Evolutionary conservation across 2,888 invertebrate species (phyloP), one percentile per base, ranked within the genome.

Genomic region (Micropterix aruncella): DNA sequence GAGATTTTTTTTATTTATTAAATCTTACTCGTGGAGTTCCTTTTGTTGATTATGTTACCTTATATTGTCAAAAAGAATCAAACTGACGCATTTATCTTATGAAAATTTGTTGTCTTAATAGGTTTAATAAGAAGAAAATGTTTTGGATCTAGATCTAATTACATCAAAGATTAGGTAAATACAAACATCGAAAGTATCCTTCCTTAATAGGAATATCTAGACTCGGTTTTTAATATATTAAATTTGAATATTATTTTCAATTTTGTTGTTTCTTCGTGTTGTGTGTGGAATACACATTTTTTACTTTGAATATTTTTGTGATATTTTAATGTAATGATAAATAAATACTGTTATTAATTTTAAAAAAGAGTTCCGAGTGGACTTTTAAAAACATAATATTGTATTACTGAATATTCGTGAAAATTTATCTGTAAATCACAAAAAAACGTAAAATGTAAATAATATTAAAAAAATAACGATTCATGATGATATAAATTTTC

Each of bases 11-110:
- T 38, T 38, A 38, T 65, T 59, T 60, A 65, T 66, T 69, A 68
- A 66, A 68, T 64, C 66, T 69, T 70, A 69, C 65, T 60, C 58
- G n/a, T 12, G 16, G 38, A 38, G 38, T 38, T 38, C n/a, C 60
- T 48, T 49, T 66, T 68, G 68, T 70, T 69, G 70, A 70, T 69
- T 66, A 62, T 65, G 63, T 56, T 67, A 62, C 66, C 66, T 67
- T 66, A 64, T 66, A 64, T 62, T 63, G 62, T 65, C 69, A 64
- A 70, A 70, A 70, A 68, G 70, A 63, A 68, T 68, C 69, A 67
- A 70, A 70, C 70, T 70, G 70, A 70, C 70, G 70, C 70, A 70
- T 70, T 70, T 70, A 70, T 70, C 70, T 70, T 70, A 69, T 69
- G 70, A 70, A 68, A 69, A 70, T 65, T 70, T 70, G 68, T 63